A percentile compares a stretch with the other conserved stretches of the same genome.
Conservation (phyloP, 2,113 vertebrate species). For the Cyphomyrus plagiostoma region DNA sequence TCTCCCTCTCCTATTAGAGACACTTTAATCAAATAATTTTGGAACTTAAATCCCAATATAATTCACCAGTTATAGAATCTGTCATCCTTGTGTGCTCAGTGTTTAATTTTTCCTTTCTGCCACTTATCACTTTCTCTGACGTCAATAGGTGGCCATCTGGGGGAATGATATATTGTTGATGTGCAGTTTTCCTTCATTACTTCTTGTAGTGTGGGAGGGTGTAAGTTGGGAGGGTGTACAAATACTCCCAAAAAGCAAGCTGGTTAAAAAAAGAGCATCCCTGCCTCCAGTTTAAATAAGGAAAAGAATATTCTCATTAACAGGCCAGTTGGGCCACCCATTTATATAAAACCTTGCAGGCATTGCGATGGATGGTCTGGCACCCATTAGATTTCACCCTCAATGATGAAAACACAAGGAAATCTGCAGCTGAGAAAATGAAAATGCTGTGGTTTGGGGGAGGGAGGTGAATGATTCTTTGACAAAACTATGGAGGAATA, state of each 20-base stretch:
- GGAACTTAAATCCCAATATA: background rate
- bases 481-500: background rate
- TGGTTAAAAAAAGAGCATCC: background rate
- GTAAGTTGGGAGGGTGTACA: background rate
- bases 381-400: background rate
- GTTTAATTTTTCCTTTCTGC: background rate
- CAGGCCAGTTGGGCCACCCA: background rate
- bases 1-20: background rate
- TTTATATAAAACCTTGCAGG: conserved; percentile 10
- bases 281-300: background rate
- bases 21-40: background rate
- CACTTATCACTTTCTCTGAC: background rate
- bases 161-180: background rate
- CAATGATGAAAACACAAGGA: background rate
- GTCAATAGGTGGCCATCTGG: background rate
- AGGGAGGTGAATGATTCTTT: background rate
- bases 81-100: background rate
- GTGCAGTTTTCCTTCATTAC: background rate
- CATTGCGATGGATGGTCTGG: background rate
- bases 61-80: background rate
- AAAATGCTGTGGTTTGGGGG: background rate
- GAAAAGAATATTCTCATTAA: conserved; percentile 3
- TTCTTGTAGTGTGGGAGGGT: background rate
- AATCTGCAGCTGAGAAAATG: background rate
- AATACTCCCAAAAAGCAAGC: background rate